Base-by-base conservation (phyloP, 2,797 vertebrate genomes). In the Parambassis ranga region DNA sequence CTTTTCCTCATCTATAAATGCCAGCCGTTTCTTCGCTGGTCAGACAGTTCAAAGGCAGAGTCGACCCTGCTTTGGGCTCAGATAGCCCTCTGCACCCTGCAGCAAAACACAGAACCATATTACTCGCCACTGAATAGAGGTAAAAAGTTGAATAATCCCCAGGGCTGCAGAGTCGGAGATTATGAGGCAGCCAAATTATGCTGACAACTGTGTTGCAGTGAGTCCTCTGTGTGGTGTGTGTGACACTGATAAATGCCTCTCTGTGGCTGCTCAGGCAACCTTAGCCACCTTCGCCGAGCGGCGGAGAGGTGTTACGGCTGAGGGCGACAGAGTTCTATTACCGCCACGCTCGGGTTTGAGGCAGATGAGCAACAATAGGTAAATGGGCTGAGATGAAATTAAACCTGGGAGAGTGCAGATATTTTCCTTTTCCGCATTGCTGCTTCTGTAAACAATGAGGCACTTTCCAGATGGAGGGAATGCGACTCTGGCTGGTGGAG, bases 211-310 rank as follows among this genome's bases (percentile, higher is more conserved):
- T 82, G 89, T 86, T 82, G 82, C 70, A 30, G 66, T 46, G 77
- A 76, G 74, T 76, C 66, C 43, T 76, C 36, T 48, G 62, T 50
- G 66, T 41, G 6, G 71, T 50, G 75, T 84, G 82, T 75, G 48
- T 84, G 84, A 89, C 86, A 77, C 82, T 86, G 88, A 88, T 90
- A 89, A 87, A 89, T 86, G 77, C 65, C 58, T 82, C 58, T 73
- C 70, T 10, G 63, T 61, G 57, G 72, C 79, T 67, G 72, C 64
- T 78, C 71, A 41, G 65, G 67, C 77, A 63, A 71, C 77, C 68
- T 65, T 28, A 60, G 65, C 71, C 73, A 44, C 75, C 63, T 71
- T 41, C 68, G 60, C 44, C 19, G 65, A 77, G 75, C 51, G 19
- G 59, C 78, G 16, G 47, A 65, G 50, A 80, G 74, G 65, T 69